Percentiles rank a stretch among this genome's conserved stretches.
phyloP scores from a whole-genome alignment of 1,140 invertebrate species.

The Drosophila sp. region DNA sequence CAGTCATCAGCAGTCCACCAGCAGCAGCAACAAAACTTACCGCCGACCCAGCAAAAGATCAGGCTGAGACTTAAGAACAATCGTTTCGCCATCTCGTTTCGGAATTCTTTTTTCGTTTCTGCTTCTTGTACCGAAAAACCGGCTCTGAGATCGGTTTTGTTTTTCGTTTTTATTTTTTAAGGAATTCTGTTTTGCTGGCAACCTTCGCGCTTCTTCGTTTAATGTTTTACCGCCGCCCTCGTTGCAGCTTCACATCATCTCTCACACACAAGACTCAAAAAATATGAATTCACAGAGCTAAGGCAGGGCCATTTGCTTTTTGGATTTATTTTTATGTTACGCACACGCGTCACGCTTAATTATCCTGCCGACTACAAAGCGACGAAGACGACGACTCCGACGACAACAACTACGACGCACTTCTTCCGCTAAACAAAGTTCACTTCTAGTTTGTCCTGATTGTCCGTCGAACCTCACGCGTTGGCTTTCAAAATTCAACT shows the following conservation, averaged over 20 bases:
- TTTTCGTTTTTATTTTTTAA: slow-evolving; percentile 40
- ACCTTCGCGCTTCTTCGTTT: slow-evolving; percentile 20
- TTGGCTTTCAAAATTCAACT: slow-evolving; percentile 53
- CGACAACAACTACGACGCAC: background rate
- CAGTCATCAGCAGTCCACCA: slow-evolving; percentile 24
- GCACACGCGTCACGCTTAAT: slow-evolving; percentile 79
- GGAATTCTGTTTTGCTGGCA: slow-evolving; percentile 48
- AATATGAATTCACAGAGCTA: background rate
- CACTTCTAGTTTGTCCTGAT: background rate
- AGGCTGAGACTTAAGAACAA: slow-evolving; percentile 52
- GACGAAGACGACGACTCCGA: slow-evolving; percentile 17
- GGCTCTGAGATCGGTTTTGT: slow-evolving; percentile 42
- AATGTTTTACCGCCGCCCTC: slow-evolving; percentile 15
- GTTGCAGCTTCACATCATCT: slow-evolving; percentile 52
- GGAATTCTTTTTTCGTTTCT: slow-evolving; percentile 32
- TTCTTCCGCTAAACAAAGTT: background rate
- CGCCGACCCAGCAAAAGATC: slow-evolving; percentile 53
- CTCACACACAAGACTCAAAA: slow-evolving; percentile 8
- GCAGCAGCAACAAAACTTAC: slow-evolving; percentile 26
- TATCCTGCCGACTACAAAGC: slow-evolving; percentile 55
- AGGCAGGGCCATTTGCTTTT: slow-evolving; percentile 59
- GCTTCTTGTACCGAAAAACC: slow-evolving; percentile 43
- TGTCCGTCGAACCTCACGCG: slow-evolving; percentile 47
- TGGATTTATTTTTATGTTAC: slow-evolving; percentile 76
- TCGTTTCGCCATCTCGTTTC: slow-evolving; percentile 51